Base-by-base conservation (phyloP, 2,888 invertebrate species). In the Anaspis maculata region DNA sequence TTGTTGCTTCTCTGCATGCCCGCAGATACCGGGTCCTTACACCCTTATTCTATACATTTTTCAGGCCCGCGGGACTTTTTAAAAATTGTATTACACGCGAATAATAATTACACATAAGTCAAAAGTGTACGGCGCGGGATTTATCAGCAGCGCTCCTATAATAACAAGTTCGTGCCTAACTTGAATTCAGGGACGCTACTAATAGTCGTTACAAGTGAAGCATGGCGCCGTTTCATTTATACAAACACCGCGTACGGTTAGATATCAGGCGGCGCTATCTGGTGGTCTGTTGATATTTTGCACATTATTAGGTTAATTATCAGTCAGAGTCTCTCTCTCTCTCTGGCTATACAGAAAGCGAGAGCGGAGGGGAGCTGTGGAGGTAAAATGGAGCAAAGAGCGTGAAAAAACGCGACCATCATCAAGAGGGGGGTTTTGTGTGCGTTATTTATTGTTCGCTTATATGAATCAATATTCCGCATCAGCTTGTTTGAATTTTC, bases 151-250 rank as follows among this genome's bases (percentile, higher is more conserved):
- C 49, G n/a, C n/a, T n/a, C n/a, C n/a, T n/a, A 53, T 57, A 54
- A 59, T 59, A 62, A 57, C 61, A 59, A 62, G 62, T 62, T 60
- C 62, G 62, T 63, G 61, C 61, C 59, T 62, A 62, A 61, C 59
- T 60, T 59, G 59, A 49, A 59, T 63, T 61, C 60, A 54, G 62
- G 59, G 55, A 57, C 59, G 55, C 45, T 58, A 56, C 59, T 63
- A 62, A 62, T 57, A 64, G 64, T 59, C 63, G 62, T 65, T 65
- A 62, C 44, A 54, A 57, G 60, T 65, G 66, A 66, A 53, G 59
- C 58, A 65, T 64, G 63, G 61, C 61, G 62, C 62, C 62, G 64
- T 66, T 66, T 63, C 64, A 66, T 65, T 65, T 65, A 64, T 64
- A 65, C 64, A 65, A 66, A 66, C 65, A 65, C 55, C 52, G 58